A percentile compares a stretch with the other conserved stretches of the same genome.
These are phyloP conservation scores for Epistrophe eligans DNA, from an alignment of 2,888 invertebrate species.

Conservation along the genomic window DNA sequence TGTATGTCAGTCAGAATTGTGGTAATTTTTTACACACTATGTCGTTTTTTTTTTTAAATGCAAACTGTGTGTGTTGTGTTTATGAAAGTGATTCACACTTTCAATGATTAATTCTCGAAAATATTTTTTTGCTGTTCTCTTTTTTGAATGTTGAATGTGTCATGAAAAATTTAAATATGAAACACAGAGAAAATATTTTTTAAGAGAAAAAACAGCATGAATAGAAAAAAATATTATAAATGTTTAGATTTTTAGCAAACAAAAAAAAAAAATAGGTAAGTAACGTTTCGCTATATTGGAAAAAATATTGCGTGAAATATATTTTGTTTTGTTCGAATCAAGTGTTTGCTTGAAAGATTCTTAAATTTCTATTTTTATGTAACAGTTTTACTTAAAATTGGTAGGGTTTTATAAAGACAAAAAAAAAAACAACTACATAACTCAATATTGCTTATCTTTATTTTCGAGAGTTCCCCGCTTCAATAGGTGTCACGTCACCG, in stretches of 20 bases:
- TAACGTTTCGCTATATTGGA: no score
- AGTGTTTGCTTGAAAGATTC: no score
- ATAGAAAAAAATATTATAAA: background rate
- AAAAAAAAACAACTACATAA: no score
- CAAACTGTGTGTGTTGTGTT: background rate
- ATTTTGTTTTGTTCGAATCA: no score
- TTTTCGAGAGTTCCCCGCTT: no score
- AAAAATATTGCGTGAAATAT: no score
- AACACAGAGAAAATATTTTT: background rate
- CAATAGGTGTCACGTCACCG: no score
- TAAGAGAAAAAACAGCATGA: background rate
- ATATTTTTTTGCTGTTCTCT: background rate
- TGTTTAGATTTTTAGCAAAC: background rate
- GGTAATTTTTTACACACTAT: conserved; percentile 23
- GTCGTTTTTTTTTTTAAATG: background rate
- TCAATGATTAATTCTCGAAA: conserved; percentile 27
- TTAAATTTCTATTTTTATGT: no score
- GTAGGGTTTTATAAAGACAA: no score
- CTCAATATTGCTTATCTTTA: no score
- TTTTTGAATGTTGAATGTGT: background rate
- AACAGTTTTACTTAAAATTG: no score
- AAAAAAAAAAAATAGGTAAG: no score
- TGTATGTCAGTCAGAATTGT: conserved; percentile 42
- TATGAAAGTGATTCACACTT: conserved; percentile 20
- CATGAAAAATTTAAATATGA: background rate